A percentile compares a stretch with the other conserved stretches of the same genome.
These are phyloP conservation scores for Rhabdomys dilectus DNA, from an alignment of 2,113 vertebrate species.

Conservation along the genomic window DNA sequence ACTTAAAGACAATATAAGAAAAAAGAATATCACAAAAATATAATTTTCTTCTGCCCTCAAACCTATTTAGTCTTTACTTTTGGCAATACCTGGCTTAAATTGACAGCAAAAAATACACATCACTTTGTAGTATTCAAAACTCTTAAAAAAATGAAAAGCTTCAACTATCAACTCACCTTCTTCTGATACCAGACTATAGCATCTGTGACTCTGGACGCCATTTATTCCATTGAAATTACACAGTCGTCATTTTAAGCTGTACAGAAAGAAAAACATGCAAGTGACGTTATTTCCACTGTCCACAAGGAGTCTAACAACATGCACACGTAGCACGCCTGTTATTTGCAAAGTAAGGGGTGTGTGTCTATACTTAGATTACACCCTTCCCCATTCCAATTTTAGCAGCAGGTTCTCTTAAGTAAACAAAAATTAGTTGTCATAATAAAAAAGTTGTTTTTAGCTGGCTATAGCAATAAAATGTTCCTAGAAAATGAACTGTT, in stretches of 20 bases:
- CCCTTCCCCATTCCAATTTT: conserved; percentile 82
- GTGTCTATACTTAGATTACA: conserved; percentile 80
- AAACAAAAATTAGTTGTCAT: conserved; percentile 81
- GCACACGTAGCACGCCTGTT: conserved; percentile 73
- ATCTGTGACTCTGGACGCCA: conserved; percentile 99
- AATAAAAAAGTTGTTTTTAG: conserved; percentile 68
- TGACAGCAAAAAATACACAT: neutral
- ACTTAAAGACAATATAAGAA: conserved; percentile 43
- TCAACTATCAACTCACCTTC: conserved; percentile 93
- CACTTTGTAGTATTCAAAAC: conserved; percentile 18
- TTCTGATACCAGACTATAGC: conserved; percentile 99
- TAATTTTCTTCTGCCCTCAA: conserved; percentile 45
- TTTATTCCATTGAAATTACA: conserved; percentile 94
- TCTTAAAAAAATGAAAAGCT: conserved; percentile 56
- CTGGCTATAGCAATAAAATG: conserved; percentile 34
- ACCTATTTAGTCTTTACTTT: conserved; percentile 34
- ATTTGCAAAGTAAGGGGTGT: conserved; percentile 81
- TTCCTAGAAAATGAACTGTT: conserved; percentile 23
- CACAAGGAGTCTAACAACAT: neutral
- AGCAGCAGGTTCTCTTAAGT: conserved; percentile 71
- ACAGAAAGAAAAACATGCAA: conserved; percentile 84
- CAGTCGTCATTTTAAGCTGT: conserved; percentile 95
- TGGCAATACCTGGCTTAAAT: conserved; percentile 42
- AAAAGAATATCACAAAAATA: conserved; percentile 54
- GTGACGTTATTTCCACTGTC: conserved; percentile 83